Percentiles rank a stretch among this genome's conserved stretches.
Conservation (phyloP, 2,113 vertebrate species). For the Echinops telfairi region DNA sequence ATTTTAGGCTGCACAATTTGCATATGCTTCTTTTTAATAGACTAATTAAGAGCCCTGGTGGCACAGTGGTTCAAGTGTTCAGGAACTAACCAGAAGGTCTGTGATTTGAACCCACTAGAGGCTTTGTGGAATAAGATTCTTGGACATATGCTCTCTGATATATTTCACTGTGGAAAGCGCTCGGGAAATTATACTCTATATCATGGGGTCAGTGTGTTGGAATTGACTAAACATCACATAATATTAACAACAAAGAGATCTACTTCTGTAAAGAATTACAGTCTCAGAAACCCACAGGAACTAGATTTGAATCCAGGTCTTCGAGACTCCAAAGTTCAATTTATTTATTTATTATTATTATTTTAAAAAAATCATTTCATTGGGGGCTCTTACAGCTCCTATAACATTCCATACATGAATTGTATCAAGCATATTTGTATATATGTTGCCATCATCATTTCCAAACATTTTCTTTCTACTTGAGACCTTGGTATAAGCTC, state of each 20-base stretch:
- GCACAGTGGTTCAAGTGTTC: not conserved
- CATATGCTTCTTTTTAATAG: not conserved
- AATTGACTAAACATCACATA: not conserved
- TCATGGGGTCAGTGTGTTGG: not conserved
- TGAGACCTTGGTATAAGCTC: no score
- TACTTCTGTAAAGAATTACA: not conserved
- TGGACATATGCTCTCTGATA: not conserved
- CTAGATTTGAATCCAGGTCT: conserved; percentile 17
- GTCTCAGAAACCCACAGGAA: not conserved
- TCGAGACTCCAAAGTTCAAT: conserved; percentile 10
- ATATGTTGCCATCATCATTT: no score
- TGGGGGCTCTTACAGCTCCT: no score
- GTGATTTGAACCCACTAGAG: not conserved
- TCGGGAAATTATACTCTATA: not conserved
- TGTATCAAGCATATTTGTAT: no score
- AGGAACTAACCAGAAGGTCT: not conserved
- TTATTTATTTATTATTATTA: conserved; percentile 28
- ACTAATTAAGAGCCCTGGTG: not conserved
- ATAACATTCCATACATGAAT: no score
- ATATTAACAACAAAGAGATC: not conserved
- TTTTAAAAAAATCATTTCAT: no score
- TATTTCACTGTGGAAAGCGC: not conserved
- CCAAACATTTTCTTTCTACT: no score
- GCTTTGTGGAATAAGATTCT: not conserved
- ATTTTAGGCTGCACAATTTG: conserved; percentile 47